These are phyloP conservation scores for Jacana jacana DNA, from an alignment of 2,113 vertebrate species.

Conservation along the genomic window DNA sequence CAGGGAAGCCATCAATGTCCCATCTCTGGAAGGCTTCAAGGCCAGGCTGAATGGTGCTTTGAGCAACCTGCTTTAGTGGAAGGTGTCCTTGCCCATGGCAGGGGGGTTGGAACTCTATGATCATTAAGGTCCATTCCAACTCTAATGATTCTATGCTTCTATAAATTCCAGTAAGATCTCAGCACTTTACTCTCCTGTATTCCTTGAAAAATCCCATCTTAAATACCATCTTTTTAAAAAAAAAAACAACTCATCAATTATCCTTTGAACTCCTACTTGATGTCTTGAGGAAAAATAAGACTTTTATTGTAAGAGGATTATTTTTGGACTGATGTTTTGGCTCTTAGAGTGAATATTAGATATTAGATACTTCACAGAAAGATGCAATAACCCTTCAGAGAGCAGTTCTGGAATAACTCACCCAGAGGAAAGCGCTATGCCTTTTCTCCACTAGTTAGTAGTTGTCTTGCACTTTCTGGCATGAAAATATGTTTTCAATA, in stretches of 20 bases:
- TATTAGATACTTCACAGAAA: not conserved
- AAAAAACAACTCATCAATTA: not conserved
- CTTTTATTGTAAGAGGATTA: not conserved
- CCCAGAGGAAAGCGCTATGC: not conserved
- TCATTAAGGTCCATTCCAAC: too few relatives aligned
- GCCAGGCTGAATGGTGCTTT: too few relatives aligned
- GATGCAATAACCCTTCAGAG: not conserved
- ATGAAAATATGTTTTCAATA: not conserved
- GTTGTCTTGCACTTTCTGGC: not conserved
- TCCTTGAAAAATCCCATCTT: not conserved
- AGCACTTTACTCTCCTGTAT: not conserved
- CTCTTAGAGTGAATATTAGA: not conserved
- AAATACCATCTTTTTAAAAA: not conserved
- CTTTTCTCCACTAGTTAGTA: not conserved
- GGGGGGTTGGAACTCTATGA: too few relatives aligned
- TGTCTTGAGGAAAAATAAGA: fast-evolving
- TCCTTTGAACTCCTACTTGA: not conserved
- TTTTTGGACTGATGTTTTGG: not conserved
- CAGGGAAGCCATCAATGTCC: too few relatives aligned
- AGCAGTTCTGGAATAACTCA: not conserved
- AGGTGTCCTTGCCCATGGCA: too few relatives aligned
- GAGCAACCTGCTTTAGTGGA: too few relatives aligned
- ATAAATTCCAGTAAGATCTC: not conserved
- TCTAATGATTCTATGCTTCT: too few relatives aligned
- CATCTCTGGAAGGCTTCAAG: too few relatives aligned